phyloP scores from a whole-genome alignment of 2,797 vertebrate species.

The Lerista edwardsae region DNA sequence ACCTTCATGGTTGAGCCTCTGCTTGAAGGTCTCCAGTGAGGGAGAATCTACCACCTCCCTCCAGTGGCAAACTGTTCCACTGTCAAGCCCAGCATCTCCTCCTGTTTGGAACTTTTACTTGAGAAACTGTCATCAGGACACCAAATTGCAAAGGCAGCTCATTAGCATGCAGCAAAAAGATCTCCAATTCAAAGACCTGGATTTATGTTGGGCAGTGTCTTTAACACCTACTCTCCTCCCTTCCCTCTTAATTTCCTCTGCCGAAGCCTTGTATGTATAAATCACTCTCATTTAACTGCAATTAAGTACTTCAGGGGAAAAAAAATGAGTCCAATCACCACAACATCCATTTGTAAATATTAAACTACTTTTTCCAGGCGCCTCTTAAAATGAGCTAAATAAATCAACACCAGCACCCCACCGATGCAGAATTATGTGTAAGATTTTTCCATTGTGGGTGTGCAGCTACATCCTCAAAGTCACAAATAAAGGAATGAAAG shows the following conservation, averaged over 20 bases:
- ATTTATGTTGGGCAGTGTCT: conserved; percentile 66
- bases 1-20: too few relatives aligned
- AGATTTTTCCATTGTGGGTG: background rate
- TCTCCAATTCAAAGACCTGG: conserved; percentile 58
- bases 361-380: conserved; percentile 9
- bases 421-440: background rate
- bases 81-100: background rate
- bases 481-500: too few relatives aligned
- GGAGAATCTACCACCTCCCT: too few relatives aligned
- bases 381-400: conserved; percentile 14
- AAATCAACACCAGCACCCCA: background rate
- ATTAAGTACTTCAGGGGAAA: conserved; percentile 49
- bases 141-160: conserved; percentile 62
- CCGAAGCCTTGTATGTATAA: conserved; percentile 64
- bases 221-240: conserved; percentile 25
- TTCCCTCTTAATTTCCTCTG: conserved; percentile 45
- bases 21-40: too few relatives aligned
- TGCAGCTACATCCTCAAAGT: too few relatives aligned
- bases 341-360: conserved; percentile 28
- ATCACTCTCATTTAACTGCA: conserved; percentile 65
- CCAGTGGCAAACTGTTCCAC: too few relatives aligned
- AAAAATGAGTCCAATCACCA: conserved; percentile 21
- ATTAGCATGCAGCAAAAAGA: conserved; percentile 55
- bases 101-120: background rate
- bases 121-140: conserved; percentile 42